phyloP scores from a whole-genome alignment of 2,888 invertebrate genomes.

The Blera fallax region DNA sequence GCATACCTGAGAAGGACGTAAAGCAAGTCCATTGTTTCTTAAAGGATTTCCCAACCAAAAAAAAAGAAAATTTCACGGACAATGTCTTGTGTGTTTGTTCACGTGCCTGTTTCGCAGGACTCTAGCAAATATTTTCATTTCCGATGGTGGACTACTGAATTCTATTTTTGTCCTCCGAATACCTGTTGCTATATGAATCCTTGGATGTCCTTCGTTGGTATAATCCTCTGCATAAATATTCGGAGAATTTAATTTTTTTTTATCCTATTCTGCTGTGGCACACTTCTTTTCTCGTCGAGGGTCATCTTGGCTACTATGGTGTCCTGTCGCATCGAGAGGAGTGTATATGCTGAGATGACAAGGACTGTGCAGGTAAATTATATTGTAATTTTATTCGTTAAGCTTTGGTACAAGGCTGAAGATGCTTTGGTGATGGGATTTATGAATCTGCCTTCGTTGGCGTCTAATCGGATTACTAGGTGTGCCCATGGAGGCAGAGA shows the following conservation, averaged over 20 bases:
- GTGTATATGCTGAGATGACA: constrained; percentile 31
- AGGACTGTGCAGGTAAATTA: constrained; percentile 66
- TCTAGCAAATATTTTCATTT: constrained; percentile 50
- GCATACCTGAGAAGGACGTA: neutral
- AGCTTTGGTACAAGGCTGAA: constrained; percentile 33
- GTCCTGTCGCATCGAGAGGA: neutral
- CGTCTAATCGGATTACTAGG: constrained; percentile 64
- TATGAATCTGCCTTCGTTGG: constrained; percentile 42
- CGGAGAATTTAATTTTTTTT: constrained; percentile 14
- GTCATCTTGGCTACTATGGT: constrained; percentile 16
- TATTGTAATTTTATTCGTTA: constrained; percentile 70
- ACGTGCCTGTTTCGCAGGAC: constrained; percentile 9
- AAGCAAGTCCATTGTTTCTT: no score
- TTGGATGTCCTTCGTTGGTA: neutral
- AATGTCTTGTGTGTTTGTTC: constrained; percentile 45
- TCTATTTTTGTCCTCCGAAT: constrained; percentile 7
- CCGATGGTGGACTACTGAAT: constrained; percentile 12
- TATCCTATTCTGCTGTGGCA: neutral
- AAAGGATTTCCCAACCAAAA: neutral
- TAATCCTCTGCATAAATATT: constrained; percentile 57
- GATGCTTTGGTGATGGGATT: constrained; percentile 40
- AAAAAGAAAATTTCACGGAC: constrained; percentile 30
- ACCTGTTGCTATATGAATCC: constrained; percentile 47
- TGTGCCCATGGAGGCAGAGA: neutral
- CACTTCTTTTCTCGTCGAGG: constrained; percentile 1